Conservation (phyloP, 2,888 invertebrate species). For the Linhomoeus sp. region DNA sequence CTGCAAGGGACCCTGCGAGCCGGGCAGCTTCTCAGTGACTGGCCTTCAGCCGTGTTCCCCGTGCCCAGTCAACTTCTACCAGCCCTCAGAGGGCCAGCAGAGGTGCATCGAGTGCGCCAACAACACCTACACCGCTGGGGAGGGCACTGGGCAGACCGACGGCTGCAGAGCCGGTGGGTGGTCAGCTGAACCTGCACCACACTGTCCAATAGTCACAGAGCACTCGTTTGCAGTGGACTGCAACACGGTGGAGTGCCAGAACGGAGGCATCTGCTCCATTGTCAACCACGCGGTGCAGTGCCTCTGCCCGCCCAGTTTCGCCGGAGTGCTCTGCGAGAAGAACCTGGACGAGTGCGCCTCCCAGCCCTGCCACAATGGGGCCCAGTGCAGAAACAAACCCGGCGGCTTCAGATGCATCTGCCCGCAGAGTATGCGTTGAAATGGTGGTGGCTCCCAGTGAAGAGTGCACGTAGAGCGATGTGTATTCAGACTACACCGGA, state of each 20-base stretch:
- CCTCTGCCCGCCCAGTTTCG: slow-evolving; percentile 16
- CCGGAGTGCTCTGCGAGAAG: slow-evolving; percentile 12
- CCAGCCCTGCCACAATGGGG: slow-evolving; percentile 73
- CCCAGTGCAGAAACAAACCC: slow-evolving; percentile 78
- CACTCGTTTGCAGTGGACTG: slow-evolving; percentile 54
- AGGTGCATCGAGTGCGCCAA: slow-evolving; percentile 73
- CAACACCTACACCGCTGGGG: slow-evolving; percentile 60
- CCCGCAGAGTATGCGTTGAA: slow-evolving; percentile 19
- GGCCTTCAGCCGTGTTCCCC: slow-evolving; percentile 79
- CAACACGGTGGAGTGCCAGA: slow-evolving; percentile 17
- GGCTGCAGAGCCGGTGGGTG: slow-evolving; percentile 44
- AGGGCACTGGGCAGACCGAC: slow-evolving; percentile 58
- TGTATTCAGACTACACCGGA: slow-evolving; percentile 49
- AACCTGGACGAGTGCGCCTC: slow-evolving; percentile 59
- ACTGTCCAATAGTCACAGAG: too few species aligned
- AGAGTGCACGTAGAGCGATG: neutral
- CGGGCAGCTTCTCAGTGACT: slow-evolving; percentile 72
- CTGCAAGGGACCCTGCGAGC: slow-evolving; percentile 53
- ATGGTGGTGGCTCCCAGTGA: too few species aligned
- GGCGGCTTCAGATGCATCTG: slow-evolving; percentile 43
- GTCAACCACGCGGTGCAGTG: slow-evolving; percentile 8
- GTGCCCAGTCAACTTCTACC: slow-evolving; percentile 78
- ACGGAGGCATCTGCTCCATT: slow-evolving; percentile 13
- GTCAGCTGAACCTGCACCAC: too few species aligned
- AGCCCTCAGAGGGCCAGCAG: slow-evolving; percentile 59